Evolutionary conservation across 2,113 vertebrate genomes (phyloP), one percentile per base, ranked within the genome.

Genomic region (Labrus mixtus): DNA sequence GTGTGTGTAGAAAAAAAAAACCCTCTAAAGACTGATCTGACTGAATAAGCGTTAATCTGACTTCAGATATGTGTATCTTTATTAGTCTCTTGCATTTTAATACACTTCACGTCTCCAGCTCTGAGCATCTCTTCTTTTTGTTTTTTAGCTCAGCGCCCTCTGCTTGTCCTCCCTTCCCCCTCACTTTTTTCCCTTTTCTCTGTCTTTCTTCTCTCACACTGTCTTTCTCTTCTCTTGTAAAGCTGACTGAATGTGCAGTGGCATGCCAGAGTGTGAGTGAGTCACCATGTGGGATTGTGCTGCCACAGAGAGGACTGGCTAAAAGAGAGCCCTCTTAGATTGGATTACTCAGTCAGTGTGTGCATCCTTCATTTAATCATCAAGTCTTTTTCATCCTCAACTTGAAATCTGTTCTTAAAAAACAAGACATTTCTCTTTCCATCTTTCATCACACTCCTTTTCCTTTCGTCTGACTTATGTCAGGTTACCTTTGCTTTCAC

Each of bases 201-300:
- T 41, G 20, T 81, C 69, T 72, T 48, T 76, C 54, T 36, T 16
- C 41, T 22, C 76, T 67, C 33, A 56, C 50, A 19, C 51, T 57
- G 65, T 77, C 76, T 87, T 75, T 19, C 50, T 71, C 56, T 56
- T 70, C 37, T 71, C 83, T 87, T 71, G 76, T 90, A 79, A 87
- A 85, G 77, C 71, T 37, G 80, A 48, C 36, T 90, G 86, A 90
- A 92, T 92, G 89, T 90, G 91, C 83, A 75, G 81, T 62, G 73
- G 84, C 91, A 89, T 89, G 87, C 87, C 78, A 55, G 68, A 82
- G 84, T 82, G 68, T 54, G 74, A 70, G 90, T 92, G 91, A 92
- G 74, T 92, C 89, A 92, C 58, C 51, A 22, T 81, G 85, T 69
- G 85, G 84, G 84, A 91, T 90, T 82, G 81, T 80, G 45, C 82